phyloP scores from a whole-genome alignment of 2,113 vertebrate genomes.

The Castor canadensis region DNA sequence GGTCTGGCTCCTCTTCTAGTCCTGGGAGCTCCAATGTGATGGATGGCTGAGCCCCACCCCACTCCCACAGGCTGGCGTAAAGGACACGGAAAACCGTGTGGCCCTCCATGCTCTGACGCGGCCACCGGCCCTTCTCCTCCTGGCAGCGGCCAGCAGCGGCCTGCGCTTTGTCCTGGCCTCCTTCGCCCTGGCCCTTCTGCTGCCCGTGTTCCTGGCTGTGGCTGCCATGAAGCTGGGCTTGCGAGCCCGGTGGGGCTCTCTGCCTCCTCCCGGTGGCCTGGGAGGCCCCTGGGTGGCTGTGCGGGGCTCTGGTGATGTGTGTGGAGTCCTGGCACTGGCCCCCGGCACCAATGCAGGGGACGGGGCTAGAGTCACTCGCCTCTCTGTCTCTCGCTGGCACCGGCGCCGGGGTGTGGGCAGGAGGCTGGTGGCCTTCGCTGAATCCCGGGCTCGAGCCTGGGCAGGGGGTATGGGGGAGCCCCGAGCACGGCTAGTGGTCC shows the following conservation, averaged over 20 bases:
- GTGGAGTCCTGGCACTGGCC: conserved; percentile 87
- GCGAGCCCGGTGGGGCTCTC: conserved; percentile 81
- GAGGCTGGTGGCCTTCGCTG: conserved; percentile 82
- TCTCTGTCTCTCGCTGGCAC: conserved; percentile 89
- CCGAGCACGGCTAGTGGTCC: conserved; percentile 64
- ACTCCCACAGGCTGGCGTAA: conserved; percentile 87
- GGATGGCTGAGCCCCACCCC: neutral
- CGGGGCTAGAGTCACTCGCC: conserved; percentile 85
- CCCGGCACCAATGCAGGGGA: conserved; percentile 66
- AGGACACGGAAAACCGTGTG: conserved; percentile 91
- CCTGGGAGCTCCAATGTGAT: neutral
- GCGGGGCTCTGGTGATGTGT: conserved; percentile 85
- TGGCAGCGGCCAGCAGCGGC: conserved; percentile 83
- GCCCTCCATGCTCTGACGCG: conserved; percentile 90
- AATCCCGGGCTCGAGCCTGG: conserved; percentile 83
- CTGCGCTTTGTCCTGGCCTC: conserved; percentile 91
- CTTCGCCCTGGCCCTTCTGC: conserved; percentile 89
- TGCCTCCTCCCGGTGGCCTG: conserved; percentile 85
- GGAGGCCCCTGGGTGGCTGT: conserved; percentile 90
- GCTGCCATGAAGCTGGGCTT: conserved; percentile 90
- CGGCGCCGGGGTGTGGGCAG: conserved; percentile 87
- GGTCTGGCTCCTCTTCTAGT: neutral
- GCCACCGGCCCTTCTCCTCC: conserved; percentile 84
- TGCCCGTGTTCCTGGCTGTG: conserved; percentile 89
- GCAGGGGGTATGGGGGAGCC: conserved; percentile 67